These are phyloP conservation scores for Alviniconcha strummeri DNA, from an alignment of 2,888 invertebrate genomes.

Conservation along the genomic window DNA sequence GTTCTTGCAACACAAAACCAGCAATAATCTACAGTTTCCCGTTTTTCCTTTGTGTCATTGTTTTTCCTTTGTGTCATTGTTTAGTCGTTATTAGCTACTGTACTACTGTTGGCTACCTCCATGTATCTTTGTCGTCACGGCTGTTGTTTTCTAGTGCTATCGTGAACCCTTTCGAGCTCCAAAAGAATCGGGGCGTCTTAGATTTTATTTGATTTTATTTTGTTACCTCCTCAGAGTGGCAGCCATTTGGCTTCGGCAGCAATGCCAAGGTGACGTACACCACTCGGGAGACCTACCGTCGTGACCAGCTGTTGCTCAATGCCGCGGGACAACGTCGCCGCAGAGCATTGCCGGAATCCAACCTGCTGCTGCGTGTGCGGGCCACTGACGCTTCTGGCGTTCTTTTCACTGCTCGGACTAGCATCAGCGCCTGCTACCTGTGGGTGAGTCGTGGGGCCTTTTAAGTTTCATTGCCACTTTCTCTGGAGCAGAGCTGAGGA, in stretches of 20 bases:
- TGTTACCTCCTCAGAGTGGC: constrained; percentile 77
- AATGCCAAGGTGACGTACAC: constrained; percentile 86
- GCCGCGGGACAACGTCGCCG: constrained; percentile 38
- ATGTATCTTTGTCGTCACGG: no score
- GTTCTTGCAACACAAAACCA: no score
- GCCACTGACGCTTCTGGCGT: constrained; percentile 87
- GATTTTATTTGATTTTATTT: background rate
- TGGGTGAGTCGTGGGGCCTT: constrained; percentile 51
- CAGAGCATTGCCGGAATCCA: constrained; percentile 76
- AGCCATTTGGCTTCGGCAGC: constrained; percentile 86
- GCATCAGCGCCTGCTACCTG: constrained; percentile 85
- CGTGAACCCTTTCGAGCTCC: no score
- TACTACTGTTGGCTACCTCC: no score
- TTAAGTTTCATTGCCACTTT: no score
- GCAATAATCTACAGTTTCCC: no score
- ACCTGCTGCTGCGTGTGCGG: constrained; percentile 86
- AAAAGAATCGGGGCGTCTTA: no score
- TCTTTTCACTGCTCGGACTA: constrained; percentile 89
- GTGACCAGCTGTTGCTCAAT: constrained; percentile 84
- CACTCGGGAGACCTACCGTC: constrained; percentile 84
- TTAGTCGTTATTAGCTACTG: no score
- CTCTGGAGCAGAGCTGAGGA: no score
- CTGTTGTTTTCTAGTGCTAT: no score
- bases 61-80: no score
- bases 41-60: no score